Evolutionary conservation across 2,113 vertebrate genomes (phyloP), one percentile per base, ranked within the genome.

Genomic region (Lamprotornis superbus): DNA sequence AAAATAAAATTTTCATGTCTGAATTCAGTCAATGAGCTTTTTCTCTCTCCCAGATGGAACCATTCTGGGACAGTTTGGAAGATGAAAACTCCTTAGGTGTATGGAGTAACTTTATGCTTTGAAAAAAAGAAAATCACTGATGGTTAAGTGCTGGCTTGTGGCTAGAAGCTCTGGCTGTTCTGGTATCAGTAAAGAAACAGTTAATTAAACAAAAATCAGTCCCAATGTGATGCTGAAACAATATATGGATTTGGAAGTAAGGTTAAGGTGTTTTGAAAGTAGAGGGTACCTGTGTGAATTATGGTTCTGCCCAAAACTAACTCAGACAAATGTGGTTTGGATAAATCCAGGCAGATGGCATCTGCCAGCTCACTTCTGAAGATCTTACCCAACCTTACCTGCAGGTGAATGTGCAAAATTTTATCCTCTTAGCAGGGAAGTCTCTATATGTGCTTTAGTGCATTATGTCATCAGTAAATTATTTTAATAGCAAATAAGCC

Each of bases 401-500:
- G 79, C 75, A 84, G 46, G 40, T 35, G 60, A 87, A 75, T 15
- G 47, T 47, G 65, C 68, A 89, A 47, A 87, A 90, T 30, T 47
- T 47, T 22, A 71, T 74, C 31, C 28, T 89, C 23, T 79, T 25
- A 59, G 78, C 37, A 76, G 53, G 53, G 42, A 86, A 78, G 60
- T 88, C 76, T 77, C 0, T 44, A 12, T 39, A 68, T 0, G 2
- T 83, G 68, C 42, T 70, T 71, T 47, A 86, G 56, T 59, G 75
- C 0, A 1, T 93, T 77, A 89, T 46, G n/a, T 78, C 76, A 81
- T 85, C 57, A 56, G 70, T 91, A 71, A 71, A 92, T 90, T 89
- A 94, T 86, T 92, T 83, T 94, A 90, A 94, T 93, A 82, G 93
- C 80, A 92, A 95, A 81, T 92, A 94, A 94, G 89, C 56, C 93